Conservation (phyloP, 2,888 invertebrate genomes). For the Heteromurus nitidus region DNA sequence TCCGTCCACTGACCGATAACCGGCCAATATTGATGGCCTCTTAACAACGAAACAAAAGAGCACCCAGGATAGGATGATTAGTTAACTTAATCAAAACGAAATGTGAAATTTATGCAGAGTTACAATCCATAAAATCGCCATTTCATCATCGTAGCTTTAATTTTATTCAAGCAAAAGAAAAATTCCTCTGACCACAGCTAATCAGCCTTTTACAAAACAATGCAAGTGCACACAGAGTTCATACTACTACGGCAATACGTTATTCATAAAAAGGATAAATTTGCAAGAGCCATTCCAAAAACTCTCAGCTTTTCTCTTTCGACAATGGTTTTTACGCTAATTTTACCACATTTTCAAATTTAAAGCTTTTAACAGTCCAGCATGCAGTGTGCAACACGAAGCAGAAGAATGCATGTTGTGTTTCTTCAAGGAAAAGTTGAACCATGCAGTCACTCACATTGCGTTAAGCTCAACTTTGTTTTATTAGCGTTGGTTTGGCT, state of each 20-base stretch:
- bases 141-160: conserved; percentile 28
- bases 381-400: not conserved
- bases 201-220: conserved; percentile 20
- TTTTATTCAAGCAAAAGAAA: conserved; percentile 21
- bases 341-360: conserved; percentile 17
- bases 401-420: not conserved
- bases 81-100: conserved; percentile 50
- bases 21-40: not conserved
- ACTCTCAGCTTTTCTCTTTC: too few relatives aligned
- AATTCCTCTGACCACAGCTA: conserved; percentile 27
- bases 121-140: conserved; percentile 59
- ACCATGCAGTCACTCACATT: too few relatives aligned
- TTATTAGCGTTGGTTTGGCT: too few relatives aligned
- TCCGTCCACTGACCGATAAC: not conserved
- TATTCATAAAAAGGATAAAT: too few relatives aligned
- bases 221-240: too few relatives aligned
- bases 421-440: too few relatives aligned
- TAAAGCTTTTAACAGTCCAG: conserved; percentile 10
- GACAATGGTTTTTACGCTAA: conserved; percentile 27
- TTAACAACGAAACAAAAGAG: conserved; percentile 34
- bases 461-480: too few relatives aligned
- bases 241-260: too few relatives aligned
- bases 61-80: not conserved
- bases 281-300: too few relatives aligned
- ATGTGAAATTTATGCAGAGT: conserved; percentile 53